A percentile compares a stretch with the other conserved stretches of the same genome.
phyloP scores from a whole-genome alignment of 53 echinoderm and acorn worm genomes.

The Arbacia lixula region DNA sequence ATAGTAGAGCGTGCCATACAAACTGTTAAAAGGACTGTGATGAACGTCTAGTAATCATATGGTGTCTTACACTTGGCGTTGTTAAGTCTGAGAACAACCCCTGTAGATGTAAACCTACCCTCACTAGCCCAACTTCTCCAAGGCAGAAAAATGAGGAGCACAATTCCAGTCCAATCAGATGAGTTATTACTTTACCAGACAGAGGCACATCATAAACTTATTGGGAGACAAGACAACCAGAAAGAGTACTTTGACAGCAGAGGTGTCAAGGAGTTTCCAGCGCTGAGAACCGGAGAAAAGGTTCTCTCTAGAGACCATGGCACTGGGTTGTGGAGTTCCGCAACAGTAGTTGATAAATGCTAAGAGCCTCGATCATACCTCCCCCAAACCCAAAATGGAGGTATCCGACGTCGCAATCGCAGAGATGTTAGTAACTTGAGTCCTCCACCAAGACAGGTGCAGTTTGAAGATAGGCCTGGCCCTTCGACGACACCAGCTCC shows the following conservation, averaged over 20 bases:
- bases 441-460: slow-evolving; percentile 1
- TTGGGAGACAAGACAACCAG: slow-evolving; percentile 40
- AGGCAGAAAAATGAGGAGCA: slow-evolving; percentile 59
- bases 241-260: slow-evolving; percentile 59
- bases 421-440: slow-evolving; percentile 4
- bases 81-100: slow-evolving; percentile 40
- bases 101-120: slow-evolving; percentile 29
- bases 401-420: slow-evolving; percentile 3
- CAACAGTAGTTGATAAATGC: slow-evolving; percentile 21
- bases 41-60: slow-evolving; percentile 12
- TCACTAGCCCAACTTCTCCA: slow-evolving; percentile 55
- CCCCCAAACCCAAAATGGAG: slow-evolving; percentile 5
- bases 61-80: slow-evolving; percentile 35
- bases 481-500: slow-evolving; percentile 10
- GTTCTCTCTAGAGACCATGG: background rate
- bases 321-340: slow-evolving; percentile 13
- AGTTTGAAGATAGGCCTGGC: slow-evolving; percentile 3
- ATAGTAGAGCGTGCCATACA: slow-evolving; percentile 49
- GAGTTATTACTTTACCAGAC: background rate
- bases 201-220: slow-evolving; percentile 29
- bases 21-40: slow-evolving; percentile 41
- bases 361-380: slow-evolving; percentile 7
- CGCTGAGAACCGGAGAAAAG: background rate
- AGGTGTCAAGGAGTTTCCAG: slow-evolving; percentile 24
- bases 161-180: slow-evolving; percentile 46